phyloP scores from a whole-genome alignment of 2,888 invertebrate genomes.

The Lycocerus yunnanus region DNA sequence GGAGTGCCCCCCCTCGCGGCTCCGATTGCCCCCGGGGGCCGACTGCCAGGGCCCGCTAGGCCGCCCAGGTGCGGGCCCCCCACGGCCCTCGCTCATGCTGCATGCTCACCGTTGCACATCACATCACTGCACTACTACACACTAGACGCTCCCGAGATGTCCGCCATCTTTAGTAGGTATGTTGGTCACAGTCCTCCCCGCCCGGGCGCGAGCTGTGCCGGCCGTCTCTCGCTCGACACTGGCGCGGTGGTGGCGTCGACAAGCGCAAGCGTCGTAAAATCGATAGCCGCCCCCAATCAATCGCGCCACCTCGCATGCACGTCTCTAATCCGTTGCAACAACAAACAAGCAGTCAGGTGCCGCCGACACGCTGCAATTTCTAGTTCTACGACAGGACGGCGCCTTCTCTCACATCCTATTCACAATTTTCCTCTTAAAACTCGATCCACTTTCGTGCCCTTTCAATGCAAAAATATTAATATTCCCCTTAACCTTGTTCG shows the following conservation, averaged over 20 bases:
- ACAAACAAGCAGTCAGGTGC: conserved; percentile 37
- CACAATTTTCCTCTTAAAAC: background rate
- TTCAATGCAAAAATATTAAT: background rate
- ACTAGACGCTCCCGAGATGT: conserved; percentile 49
- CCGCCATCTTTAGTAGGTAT: conserved; percentile 57
- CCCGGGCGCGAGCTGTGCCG: conserved; percentile 57
- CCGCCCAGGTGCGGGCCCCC: conserved; percentile 53
- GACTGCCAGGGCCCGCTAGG: conserved; percentile 62
- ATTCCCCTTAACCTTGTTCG: background rate
- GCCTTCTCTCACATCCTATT: conserved; percentile 10
- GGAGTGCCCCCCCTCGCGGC: conserved; percentile 70
- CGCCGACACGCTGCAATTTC: conserved; percentile 31
- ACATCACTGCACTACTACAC: conserved; percentile 60
- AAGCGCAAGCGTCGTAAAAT: conserved; percentile 50
- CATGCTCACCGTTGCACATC: conserved; percentile 56
- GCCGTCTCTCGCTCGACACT: conserved; percentile 56
- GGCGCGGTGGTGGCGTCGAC: conserved; percentile 48
- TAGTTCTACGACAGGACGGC: conserved; percentile 25
- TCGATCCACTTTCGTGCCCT: background rate
- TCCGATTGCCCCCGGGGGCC: conserved; percentile 51
- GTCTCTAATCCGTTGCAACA: conserved; percentile 36
- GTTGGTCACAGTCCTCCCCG: conserved; percentile 57
- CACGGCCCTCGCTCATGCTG: conserved; percentile 52
- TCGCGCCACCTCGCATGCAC: conserved; percentile 51
- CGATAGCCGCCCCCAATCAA: conserved; percentile 51